Evolutionary conservation across 2,113 vertebrate species (phyloP).

Genomic region (Lophochroa leadbeateri): DNA sequence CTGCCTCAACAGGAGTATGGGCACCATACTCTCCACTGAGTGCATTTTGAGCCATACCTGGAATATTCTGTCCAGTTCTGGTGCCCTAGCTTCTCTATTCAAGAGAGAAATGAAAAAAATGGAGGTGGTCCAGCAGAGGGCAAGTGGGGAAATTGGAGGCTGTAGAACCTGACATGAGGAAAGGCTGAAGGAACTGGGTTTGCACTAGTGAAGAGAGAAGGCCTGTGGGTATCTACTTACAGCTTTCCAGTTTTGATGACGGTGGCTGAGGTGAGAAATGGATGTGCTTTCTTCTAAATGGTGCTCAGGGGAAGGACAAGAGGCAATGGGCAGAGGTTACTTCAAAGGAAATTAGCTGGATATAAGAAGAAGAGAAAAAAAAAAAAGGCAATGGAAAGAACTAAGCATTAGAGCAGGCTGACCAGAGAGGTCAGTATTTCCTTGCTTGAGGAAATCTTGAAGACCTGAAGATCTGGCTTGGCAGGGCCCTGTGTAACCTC

Average conservation of each 20-base stretch:
- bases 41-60: background rate
- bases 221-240: background rate
- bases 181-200: background rate
- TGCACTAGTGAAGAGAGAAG: background rate
- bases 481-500: background rate
- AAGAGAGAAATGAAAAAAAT: background rate
- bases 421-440: background rate
- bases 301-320: background rate
- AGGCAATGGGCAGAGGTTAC: background rate
- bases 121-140: background rate
- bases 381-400: background rate
- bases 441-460: background rate
- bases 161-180: background rate
- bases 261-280: background rate
- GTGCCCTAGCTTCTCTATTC: background rate
- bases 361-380: background rate
- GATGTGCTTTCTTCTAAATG: background rate
- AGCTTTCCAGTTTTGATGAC: background rate
- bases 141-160: rapidly evolving
- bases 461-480: background rate
- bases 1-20: background rate
- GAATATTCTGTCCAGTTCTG: background rate
- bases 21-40: background rate
- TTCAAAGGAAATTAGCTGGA: background rate
- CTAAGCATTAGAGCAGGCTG: background rate